These are phyloP conservation scores for Acipenser ruthenus DNA, from an alignment of 2,797 vertebrate genomes.

Conservation along the genomic window DNA sequence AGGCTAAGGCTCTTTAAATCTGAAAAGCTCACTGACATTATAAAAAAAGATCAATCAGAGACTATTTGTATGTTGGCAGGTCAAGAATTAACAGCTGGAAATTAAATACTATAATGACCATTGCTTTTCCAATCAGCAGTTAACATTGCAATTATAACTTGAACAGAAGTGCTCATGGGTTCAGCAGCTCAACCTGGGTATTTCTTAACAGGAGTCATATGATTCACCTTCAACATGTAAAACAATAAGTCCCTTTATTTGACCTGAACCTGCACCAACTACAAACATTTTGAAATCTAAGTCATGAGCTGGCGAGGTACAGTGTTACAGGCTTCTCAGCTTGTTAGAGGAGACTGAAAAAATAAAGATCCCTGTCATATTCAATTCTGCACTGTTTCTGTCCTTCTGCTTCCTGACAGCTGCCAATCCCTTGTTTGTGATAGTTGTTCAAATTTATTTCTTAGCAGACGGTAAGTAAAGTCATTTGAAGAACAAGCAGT, in stretches of 20 bases:
- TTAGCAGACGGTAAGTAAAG: too few relatives aligned
- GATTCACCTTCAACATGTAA: not conserved
- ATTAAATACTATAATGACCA: too few relatives aligned
- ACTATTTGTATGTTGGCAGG: too few relatives aligned
- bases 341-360: slow-evolving; percentile 18
- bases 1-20: too few relatives aligned
- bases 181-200: too few relatives aligned
- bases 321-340: not conserved
- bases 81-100: too few relatives aligned
- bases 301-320: not conserved
- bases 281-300: not conserved
- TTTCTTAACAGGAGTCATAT: not conserved
- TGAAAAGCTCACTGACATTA: too few relatives aligned
- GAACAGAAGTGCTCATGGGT: too few relatives aligned
- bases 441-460: slow-evolving; percentile 43
- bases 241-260: not conserved
- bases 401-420: slow-evolving; percentile 51
- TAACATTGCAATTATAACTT: too few relatives aligned
- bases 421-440: slow-evolving; percentile 61
- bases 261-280: not conserved
- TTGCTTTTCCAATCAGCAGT: too few relatives aligned
- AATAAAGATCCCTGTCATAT: slow-evolving; percentile 49
- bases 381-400: slow-evolving; percentile 42
- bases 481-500: slow-evolving; percentile 59
- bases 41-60: too few relatives aligned